Evolutionary conservation across 2,888 invertebrate genomes (phyloP).

Genomic region (Strigamia transsilvanica): DNA sequence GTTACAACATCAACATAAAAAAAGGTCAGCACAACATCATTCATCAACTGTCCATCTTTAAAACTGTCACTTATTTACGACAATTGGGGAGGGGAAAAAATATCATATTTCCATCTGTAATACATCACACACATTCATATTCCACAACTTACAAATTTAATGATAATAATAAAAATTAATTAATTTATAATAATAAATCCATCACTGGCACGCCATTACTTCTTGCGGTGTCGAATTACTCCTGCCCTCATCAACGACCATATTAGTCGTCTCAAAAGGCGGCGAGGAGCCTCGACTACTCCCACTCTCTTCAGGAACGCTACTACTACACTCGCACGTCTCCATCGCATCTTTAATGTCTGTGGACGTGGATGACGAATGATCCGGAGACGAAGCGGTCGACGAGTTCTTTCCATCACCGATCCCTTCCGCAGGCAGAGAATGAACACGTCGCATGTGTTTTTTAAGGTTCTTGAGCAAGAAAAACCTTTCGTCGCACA

Average conservation of each 20-base stretch:
- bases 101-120: conserved; percentile 12
- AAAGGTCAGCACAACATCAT: background rate
- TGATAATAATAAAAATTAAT: conserved; percentile 12
- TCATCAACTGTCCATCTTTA: conserved; percentile 23
- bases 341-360: conserved; percentile 57
- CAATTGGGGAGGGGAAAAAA: background rate
- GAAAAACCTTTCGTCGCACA: conserved; percentile 86
- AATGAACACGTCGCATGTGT: conserved; percentile 83
- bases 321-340: conserved; percentile 57
- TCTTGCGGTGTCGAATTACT: conserved; percentile 50
- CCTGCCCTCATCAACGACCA: conserved; percentile 54
- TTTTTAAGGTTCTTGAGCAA: conserved; percentile 83
- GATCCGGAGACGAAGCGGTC: conserved; percentile 52
- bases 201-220: conserved; percentile 53
- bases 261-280: conserved; percentile 51
- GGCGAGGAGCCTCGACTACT: conserved; percentile 51
- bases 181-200: conserved; percentile 4
- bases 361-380: conserved; percentile 55
- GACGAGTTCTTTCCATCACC: conserved; percentile 35
- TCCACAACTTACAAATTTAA: conserved; percentile 43
- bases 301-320: conserved; percentile 56
- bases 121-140: conserved; percentile 19
- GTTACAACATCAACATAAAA: conserved; percentile 37
- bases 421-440: conserved; percentile 61
- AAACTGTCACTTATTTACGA: conserved; percentile 15